A percentile compares a stretch with the other conserved stretches of the same genome.
Conservation (phyloP, 2,113 vertebrate genomes). For the Numenius arquata region DNA sequence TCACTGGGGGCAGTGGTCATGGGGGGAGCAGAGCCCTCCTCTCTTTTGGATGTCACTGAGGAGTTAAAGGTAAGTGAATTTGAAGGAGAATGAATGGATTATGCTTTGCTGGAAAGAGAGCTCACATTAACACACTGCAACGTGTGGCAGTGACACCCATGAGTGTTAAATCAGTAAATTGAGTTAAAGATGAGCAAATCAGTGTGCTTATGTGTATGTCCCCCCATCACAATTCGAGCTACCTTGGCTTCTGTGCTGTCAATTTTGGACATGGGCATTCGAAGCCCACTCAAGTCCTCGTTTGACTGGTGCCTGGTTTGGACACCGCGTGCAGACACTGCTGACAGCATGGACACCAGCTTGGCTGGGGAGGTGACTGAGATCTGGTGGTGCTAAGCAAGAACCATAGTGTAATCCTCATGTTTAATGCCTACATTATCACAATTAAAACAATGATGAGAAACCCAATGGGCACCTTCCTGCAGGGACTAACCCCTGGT, state of each 20-base stretch:
- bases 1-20: background rate
- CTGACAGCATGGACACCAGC: background rate
- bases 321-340: background rate
- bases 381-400: background rate
- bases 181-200: background rate
- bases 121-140: background rate
- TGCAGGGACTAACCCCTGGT: background rate
- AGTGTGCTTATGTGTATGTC: fast-evolving
- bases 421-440: background rate
- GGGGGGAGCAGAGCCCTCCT: background rate
- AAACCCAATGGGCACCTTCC: background rate
- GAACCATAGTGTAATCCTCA: background rate
- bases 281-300: fast-evolving
- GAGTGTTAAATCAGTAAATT: background rate
- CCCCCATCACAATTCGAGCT: background rate
- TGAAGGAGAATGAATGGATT: background rate
- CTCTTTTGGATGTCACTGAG: fast-evolving
- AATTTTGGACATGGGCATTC: fast-evolving
- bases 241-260: background rate
- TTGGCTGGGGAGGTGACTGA: fast-evolving
- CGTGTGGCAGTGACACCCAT: background rate
- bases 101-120: background rate
- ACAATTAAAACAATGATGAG: background rate
- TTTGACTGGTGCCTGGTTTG: background rate
- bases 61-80: background rate